Base-by-base conservation (phyloP, 2,113 vertebrate genomes). In the Salvator merianae region DNA sequence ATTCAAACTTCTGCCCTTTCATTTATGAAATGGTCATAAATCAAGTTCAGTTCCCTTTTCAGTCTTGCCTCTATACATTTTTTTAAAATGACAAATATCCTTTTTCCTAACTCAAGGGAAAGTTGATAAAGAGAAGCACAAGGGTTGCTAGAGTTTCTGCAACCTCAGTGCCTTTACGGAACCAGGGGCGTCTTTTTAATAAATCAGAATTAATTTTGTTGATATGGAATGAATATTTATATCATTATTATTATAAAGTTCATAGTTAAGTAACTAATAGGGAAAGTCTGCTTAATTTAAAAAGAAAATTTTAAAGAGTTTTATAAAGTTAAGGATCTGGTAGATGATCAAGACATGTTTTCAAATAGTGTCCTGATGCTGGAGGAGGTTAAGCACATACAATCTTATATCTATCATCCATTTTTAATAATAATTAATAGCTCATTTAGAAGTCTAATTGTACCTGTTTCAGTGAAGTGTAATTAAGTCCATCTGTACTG, bases 401-500 rank as follows among this genome's bases (percentile, higher is more conserved):
- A 40, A 72, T 10, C 22, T 24, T 24, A 40, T 47, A 9, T 53
- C 24, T 26, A 8, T 79, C 9, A 65, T 40, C 12, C 59, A 30
- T 78, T 30, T 28, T 65, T 30, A 66, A 66, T 5, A 63, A 18
- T 28, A n/a, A 10, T 80, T 32, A 68, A 50, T 63, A 50, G 47
- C 69, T 69, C 22, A 80, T 12, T 79, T 91, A 84, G 89, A 88
- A 89, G 86, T 72, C 65, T 47, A 89, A 79, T 87, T 88, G 91
- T 96, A 98, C 99, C 97, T 99, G 99, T 95, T 99, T 99, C 92
- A 99, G 92, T 90, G 99, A 97, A 89, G 98, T 99, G 92, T 99
- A 99, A 93, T 99, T 99, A 84, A 98, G 98, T 89, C 99, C 99
- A 93, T 99, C 98, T 53, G 98, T 97, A 91, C 97, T 99, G 91